phyloP scores from a whole-genome alignment of 53 echinoderm and acorn worm genomes.

The Mesocentrotus franciscanus region DNA sequence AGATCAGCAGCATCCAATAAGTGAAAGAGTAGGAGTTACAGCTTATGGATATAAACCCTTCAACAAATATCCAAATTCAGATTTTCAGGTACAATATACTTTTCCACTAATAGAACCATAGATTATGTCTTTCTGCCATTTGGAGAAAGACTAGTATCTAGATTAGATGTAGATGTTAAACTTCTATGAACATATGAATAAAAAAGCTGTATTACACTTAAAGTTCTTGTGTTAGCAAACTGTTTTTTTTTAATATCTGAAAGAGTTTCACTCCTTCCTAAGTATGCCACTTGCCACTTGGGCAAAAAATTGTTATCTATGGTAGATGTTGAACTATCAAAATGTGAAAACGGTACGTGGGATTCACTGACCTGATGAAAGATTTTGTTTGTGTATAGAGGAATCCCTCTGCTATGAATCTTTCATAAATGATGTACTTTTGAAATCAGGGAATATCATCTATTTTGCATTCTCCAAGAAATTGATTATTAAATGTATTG shows the following conservation, averaged over 20 bases:
- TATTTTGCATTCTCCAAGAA: background rate
- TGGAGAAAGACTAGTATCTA: background rate
- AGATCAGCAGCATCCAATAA: too few relatives aligned
- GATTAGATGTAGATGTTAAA: background rate
- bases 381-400: too few relatives aligned
- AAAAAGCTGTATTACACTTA: background rate
- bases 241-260: background rate
- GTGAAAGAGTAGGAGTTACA: too few relatives aligned
- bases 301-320: background rate
- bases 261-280: background rate
- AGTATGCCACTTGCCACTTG: background rate
- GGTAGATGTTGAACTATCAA: background rate
- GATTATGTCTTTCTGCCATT: background rate
- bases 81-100: background rate
- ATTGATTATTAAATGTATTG: background rate
- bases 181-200: background rate
- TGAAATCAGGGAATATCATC: background rate
- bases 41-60: too few relatives aligned
- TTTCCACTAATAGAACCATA: background rate
- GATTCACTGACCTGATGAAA: too few relatives aligned
- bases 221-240: background rate
- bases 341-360: background rate
- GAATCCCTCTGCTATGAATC: background rate
- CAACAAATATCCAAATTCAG: background rate
- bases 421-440: background rate